A percentile compares a stretch with the other conserved stretches of the same genome.
phyloP scores from a whole-genome alignment of 2,888 invertebrate genomes.

The Nemapogon koenigi region DNA sequence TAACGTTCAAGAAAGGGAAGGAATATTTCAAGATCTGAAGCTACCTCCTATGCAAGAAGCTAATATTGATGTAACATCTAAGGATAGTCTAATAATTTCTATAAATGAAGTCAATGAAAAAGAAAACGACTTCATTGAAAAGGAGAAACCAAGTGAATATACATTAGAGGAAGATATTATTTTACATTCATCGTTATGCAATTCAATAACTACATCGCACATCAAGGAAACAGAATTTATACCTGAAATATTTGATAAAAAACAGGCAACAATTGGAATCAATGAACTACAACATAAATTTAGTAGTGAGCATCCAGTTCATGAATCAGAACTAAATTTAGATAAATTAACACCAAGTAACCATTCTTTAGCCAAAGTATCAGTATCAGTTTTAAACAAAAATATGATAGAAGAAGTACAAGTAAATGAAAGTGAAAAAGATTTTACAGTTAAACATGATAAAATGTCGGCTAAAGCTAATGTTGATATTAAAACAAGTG shows the following conservation, averaged over 20 bases:
- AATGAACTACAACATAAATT: slow-evolving; percentile 68
- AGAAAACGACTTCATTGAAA: slow-evolving; percentile 61
- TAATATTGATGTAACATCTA: slow-evolving; percentile 61
- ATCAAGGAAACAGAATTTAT: slow-evolving; percentile 67
- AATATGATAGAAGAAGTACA: slow-evolving; percentile 62
- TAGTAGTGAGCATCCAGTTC: slow-evolving; percentile 61
- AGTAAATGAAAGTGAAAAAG: slow-evolving; percentile 72
- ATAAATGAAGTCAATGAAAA: slow-evolving; percentile 69
- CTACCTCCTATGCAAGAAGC: slow-evolving; percentile 69
- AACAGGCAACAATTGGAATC: slow-evolving; percentile 66
- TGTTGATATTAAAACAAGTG: slow-evolving; percentile 61
- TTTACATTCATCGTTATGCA: slow-evolving; percentile 60
- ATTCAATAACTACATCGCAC: slow-evolving; percentile 69
- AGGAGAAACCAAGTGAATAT: slow-evolving; percentile 30
- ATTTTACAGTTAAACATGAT: slow-evolving; percentile 53
- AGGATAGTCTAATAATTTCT: slow-evolving; percentile 65
- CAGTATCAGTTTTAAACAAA: slow-evolving; percentile 64
- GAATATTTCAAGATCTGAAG: slow-evolving; percentile 62
- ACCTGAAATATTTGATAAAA: slow-evolving; percentile 48
- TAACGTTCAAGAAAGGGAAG: slow-evolving; percentile 73
- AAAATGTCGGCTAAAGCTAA: slow-evolving; percentile 64
- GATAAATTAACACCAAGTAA: slow-evolving; percentile 40
- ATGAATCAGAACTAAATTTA: slow-evolving; percentile 67
- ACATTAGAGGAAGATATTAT: slow-evolving; percentile 39
- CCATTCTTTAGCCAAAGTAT: slow-evolving; percentile 46